Base-by-base conservation (phyloP, 2,797 vertebrate species). In the Decapterus maruadsi region DNA sequence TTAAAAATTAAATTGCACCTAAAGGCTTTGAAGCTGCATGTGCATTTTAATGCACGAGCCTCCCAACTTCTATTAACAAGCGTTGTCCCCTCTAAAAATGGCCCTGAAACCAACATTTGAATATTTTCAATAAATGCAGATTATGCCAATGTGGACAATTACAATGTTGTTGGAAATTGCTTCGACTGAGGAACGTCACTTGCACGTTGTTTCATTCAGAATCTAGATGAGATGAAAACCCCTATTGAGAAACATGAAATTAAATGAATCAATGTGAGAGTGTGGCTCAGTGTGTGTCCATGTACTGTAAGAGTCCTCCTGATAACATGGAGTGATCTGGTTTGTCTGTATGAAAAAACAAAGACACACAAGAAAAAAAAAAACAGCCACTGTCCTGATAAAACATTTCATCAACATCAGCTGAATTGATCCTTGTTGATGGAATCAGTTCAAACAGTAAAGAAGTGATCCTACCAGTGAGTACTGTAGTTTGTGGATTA, bases 1-100 rank as follows among this genome's bases (percentile, higher is more conserved):
- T 95, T 93, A 92, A 94, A 93, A 90, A 93, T 93, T 90, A 75
- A 94, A 93, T 92, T 88, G 84, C 81, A 93, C 92, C 91, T 92
- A 92, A 89, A 93, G 93, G 92, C 90, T 89, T 89, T 86, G 56
- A 90, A 86, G 85, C 84, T 75, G 60, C 82, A 81, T 89, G 75
- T 87, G 82, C 87, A 86, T 92, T 90, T 92, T 91, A 89, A 91
- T 93, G 87, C 83, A 75, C 65, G 72, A 75, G 77, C 62, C 86
- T 81, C 76, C 70, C 53, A 77, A 80, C 42, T 87, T 81, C 85
- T 72, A 82, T 90, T 90, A 81, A 84, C 73, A 63, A 83, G 77
- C 22, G 13, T 48, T 72, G 62, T 72, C 81, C 69, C 57, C 22
- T 65, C 69, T 61, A 62, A 68, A 72, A 80, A 79, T 75, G 51